A percentile compares a stretch with the other conserved stretches of the same genome.
These are phyloP conservation scores for Zingel zingel DNA, from an alignment of 2,113 vertebrate species.

Conservation along the genomic window DNA sequence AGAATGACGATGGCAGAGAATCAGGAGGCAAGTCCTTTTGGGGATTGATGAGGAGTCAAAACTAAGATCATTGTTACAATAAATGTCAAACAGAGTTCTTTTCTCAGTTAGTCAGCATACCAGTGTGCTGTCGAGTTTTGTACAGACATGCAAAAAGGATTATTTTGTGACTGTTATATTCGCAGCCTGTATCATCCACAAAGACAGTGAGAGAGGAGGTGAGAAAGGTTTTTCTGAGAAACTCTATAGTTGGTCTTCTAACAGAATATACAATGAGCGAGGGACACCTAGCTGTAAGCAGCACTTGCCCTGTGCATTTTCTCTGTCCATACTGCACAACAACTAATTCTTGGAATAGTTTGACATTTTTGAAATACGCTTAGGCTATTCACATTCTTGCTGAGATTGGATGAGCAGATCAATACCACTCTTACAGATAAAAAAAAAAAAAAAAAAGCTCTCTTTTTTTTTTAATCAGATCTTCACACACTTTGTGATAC, in stretches of 20 bases:
- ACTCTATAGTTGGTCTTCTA: neutral
- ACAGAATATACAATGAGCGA: conserved; percentile 1
- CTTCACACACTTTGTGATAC: too few relatives aligned
- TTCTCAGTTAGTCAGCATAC: neutral
- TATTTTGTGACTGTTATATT: neutral
- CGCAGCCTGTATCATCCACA: neutral
- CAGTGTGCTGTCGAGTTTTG: neutral
- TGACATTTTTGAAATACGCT: neutral
- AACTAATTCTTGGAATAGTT: neutral
- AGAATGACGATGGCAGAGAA: neutral
- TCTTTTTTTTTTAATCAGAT: too few relatives aligned
- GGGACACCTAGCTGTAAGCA: neutral
- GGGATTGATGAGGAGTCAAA: neutral
- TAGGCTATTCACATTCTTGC: neutral
- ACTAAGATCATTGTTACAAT: too few relatives aligned
- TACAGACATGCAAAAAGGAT: neutral
- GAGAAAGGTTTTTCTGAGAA: neutral
- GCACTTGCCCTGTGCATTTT: neutral
- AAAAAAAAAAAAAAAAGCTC: too few relatives aligned
- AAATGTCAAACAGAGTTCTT: neutral
- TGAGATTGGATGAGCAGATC: neutral
- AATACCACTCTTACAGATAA: neutral
- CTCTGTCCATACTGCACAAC: neutral
- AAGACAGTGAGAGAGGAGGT: neutral
- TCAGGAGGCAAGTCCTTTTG: neutral